Evolutionary conservation across 2,888 invertebrate species (phyloP).

Genomic region (Habroteleia sp.): DNA sequence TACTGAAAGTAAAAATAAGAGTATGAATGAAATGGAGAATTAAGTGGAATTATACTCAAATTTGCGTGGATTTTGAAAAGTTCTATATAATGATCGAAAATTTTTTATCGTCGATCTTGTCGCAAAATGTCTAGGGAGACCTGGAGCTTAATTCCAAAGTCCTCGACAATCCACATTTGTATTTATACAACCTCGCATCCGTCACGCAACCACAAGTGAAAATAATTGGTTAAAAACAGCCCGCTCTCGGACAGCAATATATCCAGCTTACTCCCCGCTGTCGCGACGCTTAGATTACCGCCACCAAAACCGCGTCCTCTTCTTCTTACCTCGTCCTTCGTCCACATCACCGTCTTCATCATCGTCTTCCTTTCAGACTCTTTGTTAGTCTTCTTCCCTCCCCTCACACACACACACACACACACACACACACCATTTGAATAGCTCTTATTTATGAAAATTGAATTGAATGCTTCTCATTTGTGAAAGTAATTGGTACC

Average conservation of each 20-base stretch:
- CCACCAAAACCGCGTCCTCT: conserved; percentile 71
- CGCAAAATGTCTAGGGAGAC: conserved; percentile 12
- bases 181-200: conserved; percentile 77
- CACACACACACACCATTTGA: no score
- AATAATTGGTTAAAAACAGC: conserved; percentile 81
- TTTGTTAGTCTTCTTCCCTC: conserved; percentile 14
- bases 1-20: no score
- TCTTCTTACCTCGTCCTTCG: conserved; percentile 51
- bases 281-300: conserved; percentile 80
- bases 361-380: conserved; percentile 50
- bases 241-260: conserved; percentile 79
- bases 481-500: conserved; percentile 78
- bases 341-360: conserved; percentile 60
- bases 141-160: conserved; percentile 41
- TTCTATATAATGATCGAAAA: no score
- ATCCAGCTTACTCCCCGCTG: conserved; percentile 81
- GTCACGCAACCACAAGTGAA: conserved; percentile 83
- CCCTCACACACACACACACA: no score
- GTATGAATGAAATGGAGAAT: no score
- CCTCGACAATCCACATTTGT: conserved; percentile 53
- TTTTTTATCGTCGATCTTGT: conserved; percentile 20
- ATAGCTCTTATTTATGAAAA: conserved; percentile 56
- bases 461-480: conserved; percentile 78
- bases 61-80: no score
- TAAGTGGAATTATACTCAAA: no score